Evolutionary conservation across 53 echinoderm and acorn worm genomes (phyloP), one percentile per base, ranked within the genome.

Genomic region (Mesocentrotus franciscanus): DNA sequence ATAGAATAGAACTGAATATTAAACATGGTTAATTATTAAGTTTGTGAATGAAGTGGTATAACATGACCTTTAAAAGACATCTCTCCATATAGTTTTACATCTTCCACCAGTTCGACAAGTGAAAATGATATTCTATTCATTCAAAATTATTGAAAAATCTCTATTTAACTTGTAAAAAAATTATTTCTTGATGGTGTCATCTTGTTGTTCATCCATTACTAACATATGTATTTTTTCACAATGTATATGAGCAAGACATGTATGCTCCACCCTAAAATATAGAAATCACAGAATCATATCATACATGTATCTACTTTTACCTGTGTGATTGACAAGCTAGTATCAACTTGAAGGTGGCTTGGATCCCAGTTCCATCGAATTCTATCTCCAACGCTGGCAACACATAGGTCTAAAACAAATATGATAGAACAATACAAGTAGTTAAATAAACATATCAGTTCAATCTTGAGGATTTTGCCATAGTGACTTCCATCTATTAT

Each of bases 291-390:
- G 30, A 30, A 76, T 33, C 76, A 30, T 33, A 33, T 75, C 12
- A 33, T 33, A 72, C 11, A 24, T n/a, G n/a, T n/a, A 72, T n/a
- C 30, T 10, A n/a, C 26, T 39, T 56, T 85, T 93, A 97, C 98
- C 97, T 95, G 96, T 95, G 97, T 93, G 55, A 97, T 96, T 29
- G 98, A 97, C 92, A 97, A 96, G 59, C 59, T 95, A 18, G 85
- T 95, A 27, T 96, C 93, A 11, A n/a, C n/a, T n/a, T n/a, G n/a
- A n/a, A 97, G 70, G 30, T 74, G 89, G 14, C 95, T 78, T 29
- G 94, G 71, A 35, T 96, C 95, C 98, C 98, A 97, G 33, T 60
- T 96, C 98, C 98, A 97, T 95, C 95, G 95, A 55, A 97, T 96
- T 87, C 97, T 95, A 70, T 97, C 98, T 7, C 97, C 97, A 91